Evolutionary conservation across 2,888 invertebrate species (phyloP).

Genomic region (Isoperla grammatica): DNA sequence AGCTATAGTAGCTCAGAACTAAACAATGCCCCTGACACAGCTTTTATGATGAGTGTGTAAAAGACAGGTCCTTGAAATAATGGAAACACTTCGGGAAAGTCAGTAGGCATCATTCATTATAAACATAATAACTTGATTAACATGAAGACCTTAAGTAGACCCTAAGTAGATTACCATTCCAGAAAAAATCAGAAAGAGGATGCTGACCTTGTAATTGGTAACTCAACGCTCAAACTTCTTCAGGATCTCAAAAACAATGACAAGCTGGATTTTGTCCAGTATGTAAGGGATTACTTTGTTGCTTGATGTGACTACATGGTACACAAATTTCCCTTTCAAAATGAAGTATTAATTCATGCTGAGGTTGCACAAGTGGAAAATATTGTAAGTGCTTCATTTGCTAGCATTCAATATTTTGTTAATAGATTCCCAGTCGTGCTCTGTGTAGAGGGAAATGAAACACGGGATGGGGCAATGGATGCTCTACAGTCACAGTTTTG

Average conservation of each 20-base stretch:
- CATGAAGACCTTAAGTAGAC: too few species aligned
- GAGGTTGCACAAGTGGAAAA: background rate
- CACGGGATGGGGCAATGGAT: background rate
- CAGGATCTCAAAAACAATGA: background rate
- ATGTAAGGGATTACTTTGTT: background rate
- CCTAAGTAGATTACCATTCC: conserved; percentile 1
- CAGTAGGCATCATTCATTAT: too few species aligned
- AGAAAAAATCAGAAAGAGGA: background rate
- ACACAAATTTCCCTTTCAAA: background rate
- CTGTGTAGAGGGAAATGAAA: background rate
- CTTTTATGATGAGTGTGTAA: too few species aligned
- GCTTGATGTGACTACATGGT: background rate
- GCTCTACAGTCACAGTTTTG: background rate
- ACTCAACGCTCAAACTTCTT: background rate
- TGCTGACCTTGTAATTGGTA: background rate
- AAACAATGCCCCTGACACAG: too few species aligned
- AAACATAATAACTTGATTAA: too few species aligned
- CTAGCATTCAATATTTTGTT: background rate
- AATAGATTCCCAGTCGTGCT: background rate
- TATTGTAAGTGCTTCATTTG: too few species aligned
- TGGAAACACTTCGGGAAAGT: too few species aligned
- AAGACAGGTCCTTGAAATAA: too few species aligned
- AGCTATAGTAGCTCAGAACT: too few species aligned
- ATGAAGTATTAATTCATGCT: background rate
- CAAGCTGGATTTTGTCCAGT: background rate